Conservation (phyloP, 2,113 vertebrate species). For the Acanthochromis polyacanthus region DNA sequence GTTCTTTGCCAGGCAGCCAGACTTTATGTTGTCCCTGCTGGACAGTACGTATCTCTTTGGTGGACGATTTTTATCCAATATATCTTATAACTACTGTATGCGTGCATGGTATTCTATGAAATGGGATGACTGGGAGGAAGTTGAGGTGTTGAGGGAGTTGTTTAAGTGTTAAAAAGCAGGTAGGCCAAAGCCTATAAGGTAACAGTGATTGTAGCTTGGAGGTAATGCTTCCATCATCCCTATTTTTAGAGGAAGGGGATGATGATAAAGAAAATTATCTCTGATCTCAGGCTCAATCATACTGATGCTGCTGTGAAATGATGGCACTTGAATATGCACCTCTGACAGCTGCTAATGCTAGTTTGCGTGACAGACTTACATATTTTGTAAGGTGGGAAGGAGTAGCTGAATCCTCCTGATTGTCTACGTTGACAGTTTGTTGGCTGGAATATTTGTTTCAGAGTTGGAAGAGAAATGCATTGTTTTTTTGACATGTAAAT, state of each 20-base stretch:
- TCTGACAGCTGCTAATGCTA: background rate
- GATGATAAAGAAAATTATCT: background rate
- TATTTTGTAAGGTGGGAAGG: slow-evolving; percentile 4
- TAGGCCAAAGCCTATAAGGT: background rate
- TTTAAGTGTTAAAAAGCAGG: slow-evolving; percentile 1
- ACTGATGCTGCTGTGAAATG: slow-evolving; percentile 17
- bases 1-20: background rate
- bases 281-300: background rate
- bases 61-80: slow-evolving; percentile 2
- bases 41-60: background rate
- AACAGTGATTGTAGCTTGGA: background rate
- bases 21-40: background rate
- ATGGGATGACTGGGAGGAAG: background rate
- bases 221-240: background rate
- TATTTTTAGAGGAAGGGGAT: background rate
- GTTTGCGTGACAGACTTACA: background rate
- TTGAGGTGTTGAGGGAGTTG: background rate
- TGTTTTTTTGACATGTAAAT: too few relatives aligned
- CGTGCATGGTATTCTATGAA: slow-evolving; percentile 13
- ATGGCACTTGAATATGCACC: background rate
- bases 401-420: too few relatives aligned
- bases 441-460: too few relatives aligned
- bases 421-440: too few relatives aligned
- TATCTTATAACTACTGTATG: background rate
- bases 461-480: too few relatives aligned